Percentiles rank a stretch among this genome's conserved stretches.
These are phyloP conservation scores for Theocolax elegans DNA, from an alignment of 1,140 invertebrate species.

Conservation along the genomic window DNA sequence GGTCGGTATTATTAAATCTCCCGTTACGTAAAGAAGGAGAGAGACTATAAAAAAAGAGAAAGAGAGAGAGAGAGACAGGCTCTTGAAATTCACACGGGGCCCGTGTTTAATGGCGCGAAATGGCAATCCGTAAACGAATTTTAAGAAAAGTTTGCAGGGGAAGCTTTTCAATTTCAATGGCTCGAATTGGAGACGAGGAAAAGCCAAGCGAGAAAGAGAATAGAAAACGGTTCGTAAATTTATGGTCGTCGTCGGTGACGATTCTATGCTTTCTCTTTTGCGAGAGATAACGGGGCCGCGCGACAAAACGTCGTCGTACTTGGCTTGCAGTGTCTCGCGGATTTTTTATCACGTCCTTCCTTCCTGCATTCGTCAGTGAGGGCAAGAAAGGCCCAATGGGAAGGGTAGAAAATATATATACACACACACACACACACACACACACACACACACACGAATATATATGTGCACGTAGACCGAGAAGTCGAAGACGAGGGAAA, in stretches of 20 bases:
- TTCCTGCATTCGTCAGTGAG: slow-evolving; percentile 38
- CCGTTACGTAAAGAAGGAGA: background rate
- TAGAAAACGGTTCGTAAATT: slow-evolving; percentile 19
- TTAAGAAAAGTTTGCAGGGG: slow-evolving; percentile 34
- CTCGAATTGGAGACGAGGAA: slow-evolving; percentile 17
- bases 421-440: background rate
- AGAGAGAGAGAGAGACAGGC: background rate
- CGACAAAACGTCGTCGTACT: slow-evolving; percentile 22
- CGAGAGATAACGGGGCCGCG: slow-evolving; percentile 26
- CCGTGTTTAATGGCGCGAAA: slow-evolving; percentile 26
- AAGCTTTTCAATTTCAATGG: slow-evolving; percentile 38
- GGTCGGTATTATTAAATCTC: slow-evolving; percentile 1
- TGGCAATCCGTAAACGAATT: slow-evolving; percentile 37
- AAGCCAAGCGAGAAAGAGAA: background rate
- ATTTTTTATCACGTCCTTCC: slow-evolving; percentile 39
- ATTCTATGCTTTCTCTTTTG: slow-evolving; percentile 21
- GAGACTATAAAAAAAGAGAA: background rate
- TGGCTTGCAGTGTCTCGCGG: slow-evolving; percentile 24
- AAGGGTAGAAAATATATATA: too few relatives aligned
- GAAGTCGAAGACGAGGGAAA: background rate
- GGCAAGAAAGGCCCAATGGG: slow-evolving; percentile 2
- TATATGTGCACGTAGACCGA: background rate
- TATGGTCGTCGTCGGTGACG: slow-evolving; percentile 35
- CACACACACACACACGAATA: background rate
- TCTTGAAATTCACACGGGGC: background rate